Evolutionary conservation across 1,140 invertebrate genomes (phyloP).

Genomic region (Papilio glaucus): DNA sequence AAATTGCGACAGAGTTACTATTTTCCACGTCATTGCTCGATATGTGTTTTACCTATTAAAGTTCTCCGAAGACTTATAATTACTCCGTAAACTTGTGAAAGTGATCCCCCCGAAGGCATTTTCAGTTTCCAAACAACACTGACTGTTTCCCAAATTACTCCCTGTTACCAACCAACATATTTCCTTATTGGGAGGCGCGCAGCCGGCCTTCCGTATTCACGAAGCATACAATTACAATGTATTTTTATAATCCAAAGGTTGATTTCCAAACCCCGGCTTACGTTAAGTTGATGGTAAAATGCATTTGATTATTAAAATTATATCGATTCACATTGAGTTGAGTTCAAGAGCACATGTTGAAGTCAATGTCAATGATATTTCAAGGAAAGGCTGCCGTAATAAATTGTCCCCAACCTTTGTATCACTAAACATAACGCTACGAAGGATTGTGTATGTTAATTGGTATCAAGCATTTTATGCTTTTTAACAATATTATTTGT

Average conservation of each 20-base stretch:
- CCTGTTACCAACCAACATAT: not conserved
- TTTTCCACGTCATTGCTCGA: not conserved
- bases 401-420: too few relatives aligned
- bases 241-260: not conserved
- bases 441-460: too few relatives aligned
- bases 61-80: slow-evolving; percentile 33
- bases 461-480: too few relatives aligned
- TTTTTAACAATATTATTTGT: too few relatives aligned
- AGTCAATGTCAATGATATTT: too few relatives aligned
- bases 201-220: not conserved
- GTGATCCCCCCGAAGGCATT: slow-evolving; percentile 11
- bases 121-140: slow-evolving; percentile 12
- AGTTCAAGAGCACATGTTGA: too few relatives aligned
- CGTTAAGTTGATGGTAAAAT: too few relatives aligned
- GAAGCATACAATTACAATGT: not conserved
- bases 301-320: too few relatives aligned
- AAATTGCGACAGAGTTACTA: slow-evolving; percentile 5
- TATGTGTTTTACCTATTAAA: not conserved
- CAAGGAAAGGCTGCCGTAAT: too few relatives aligned
- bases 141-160: not conserved
- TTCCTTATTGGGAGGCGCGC: not conserved
- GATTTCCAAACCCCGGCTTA: not conserved
- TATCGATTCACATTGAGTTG: too few relatives aligned
- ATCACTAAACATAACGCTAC: too few relatives aligned
- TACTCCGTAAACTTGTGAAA: slow-evolving; percentile 14